These are phyloP conservation scores for Alcedo atthis DNA, from an alignment of 2,797 vertebrate genomes.

Conservation along the genomic window DNA sequence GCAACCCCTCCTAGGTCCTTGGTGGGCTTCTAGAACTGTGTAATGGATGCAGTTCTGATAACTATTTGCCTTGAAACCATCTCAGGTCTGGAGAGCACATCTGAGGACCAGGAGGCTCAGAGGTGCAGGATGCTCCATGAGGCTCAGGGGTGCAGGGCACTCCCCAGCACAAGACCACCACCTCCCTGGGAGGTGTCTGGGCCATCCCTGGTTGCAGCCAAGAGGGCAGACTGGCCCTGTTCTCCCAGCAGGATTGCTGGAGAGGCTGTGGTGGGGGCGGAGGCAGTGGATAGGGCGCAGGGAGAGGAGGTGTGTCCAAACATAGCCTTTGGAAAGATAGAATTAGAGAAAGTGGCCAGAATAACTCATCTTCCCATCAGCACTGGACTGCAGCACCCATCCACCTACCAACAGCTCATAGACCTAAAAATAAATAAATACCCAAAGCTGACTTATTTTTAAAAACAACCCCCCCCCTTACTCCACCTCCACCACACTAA, in stretches of 20 bases:
- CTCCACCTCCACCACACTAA: background rate
- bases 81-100: background rate
- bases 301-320: conserved; percentile 50
- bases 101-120: background rate
- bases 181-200: background rate
- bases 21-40: background rate
- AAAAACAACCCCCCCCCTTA: background rate
- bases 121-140: background rate
- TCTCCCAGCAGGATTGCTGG: background rate
- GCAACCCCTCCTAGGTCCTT: background rate
- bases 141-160: background rate
- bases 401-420: background rate
- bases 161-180: background rate
- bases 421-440: background rate
- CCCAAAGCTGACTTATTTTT: background rate
- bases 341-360: conserved; percentile 32
- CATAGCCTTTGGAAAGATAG: background rate
- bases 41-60: background rate
- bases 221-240: background rate
- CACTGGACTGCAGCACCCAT: background rate
- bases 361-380: background rate
- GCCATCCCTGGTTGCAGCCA: background rate
- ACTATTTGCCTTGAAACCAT: background rate
- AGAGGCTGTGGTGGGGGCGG: background rate
- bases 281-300: background rate